Conservation (phyloP, 1,140 invertebrate genomes). For the Meloidogyne exigua region DNA sequence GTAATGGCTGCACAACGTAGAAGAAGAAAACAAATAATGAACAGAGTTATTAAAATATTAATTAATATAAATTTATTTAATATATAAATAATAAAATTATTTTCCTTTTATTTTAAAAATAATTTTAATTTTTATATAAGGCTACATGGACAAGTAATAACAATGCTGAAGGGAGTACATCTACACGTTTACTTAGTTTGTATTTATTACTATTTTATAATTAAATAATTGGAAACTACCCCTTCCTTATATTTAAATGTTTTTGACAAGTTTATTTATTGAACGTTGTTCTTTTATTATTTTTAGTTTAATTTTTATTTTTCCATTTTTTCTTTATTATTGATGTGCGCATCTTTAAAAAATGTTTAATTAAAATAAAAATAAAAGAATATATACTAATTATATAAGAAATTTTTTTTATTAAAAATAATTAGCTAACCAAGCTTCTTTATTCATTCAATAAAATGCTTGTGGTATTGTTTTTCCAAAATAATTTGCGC, state of each 20-base stretch:
- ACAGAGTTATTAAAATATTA: background rate
- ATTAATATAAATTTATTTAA: background rate
- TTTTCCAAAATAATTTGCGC: conserved; percentile 5
- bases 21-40: conserved; percentile 2
- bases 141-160: conserved; percentile 12
- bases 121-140: background rate
- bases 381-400: background rate
- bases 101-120: background rate
- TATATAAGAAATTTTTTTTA: background rate
- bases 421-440: background rate
- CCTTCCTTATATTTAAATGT: background rate
- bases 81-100: background rate
- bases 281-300: background rate
- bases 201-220: background rate
- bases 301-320: background rate
- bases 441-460: background rate
- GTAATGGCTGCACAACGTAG: background rate
- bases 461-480: background rate
- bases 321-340: background rate
- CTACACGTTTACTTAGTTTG: conserved; percentile 15
- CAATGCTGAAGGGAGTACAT: conserved; percentile 16
- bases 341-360: background rate
- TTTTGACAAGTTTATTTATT: background rate
- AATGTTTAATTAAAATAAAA: background rate
- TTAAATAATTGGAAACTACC: no score